phyloP scores from a whole-genome alignment of 2,888 invertebrate species.

The Sceliomorpha sp. region DNA sequence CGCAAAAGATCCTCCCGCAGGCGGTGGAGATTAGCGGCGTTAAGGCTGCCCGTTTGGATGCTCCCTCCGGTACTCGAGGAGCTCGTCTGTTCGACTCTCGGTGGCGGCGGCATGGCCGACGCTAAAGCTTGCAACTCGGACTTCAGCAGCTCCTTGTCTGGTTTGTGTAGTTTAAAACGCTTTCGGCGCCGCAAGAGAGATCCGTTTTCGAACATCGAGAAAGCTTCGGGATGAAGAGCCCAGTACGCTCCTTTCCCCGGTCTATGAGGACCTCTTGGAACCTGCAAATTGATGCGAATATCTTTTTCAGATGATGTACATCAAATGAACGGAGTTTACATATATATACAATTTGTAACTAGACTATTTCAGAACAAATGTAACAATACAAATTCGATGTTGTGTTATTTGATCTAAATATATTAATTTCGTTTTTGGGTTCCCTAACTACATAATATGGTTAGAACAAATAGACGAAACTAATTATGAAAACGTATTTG shows the following conservation, averaged over 20 bases:
- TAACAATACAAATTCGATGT: too few species aligned
- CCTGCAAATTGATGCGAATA: too few species aligned
- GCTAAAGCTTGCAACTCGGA: conserved; percentile 76
- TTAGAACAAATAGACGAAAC: too few species aligned
- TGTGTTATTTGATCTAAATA: too few species aligned
- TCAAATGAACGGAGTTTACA: too few species aligned
- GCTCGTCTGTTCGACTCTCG: conserved; percentile 61
- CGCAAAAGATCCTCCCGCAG: conserved; percentile 75
- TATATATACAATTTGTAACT: too few species aligned
- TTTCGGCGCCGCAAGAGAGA: conserved; percentile 89
- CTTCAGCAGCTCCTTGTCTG: conserved; percentile 84
- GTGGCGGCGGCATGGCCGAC: conserved; percentile 75
- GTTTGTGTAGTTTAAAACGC: conserved; percentile 90
- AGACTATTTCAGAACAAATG: too few species aligned
- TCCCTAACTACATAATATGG: too few species aligned
- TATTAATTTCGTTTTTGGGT: too few species aligned
- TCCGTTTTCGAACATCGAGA: conserved; percentile 94
- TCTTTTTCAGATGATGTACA: too few species aligned
- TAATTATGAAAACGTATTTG: too few species aligned
- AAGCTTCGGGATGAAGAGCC: conserved; percentile 89
- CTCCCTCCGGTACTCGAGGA: conserved; percentile 71
- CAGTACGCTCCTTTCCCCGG: conserved; percentile 93
- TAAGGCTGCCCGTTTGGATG: conserved; percentile 77
- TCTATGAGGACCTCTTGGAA: conserved; percentile 88
- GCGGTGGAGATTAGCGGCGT: conserved; percentile 74